These are phyloP conservation scores for Kryphioiulus occultus DNA, from an alignment of 2,888 invertebrate species.

Conservation along the genomic window DNA sequence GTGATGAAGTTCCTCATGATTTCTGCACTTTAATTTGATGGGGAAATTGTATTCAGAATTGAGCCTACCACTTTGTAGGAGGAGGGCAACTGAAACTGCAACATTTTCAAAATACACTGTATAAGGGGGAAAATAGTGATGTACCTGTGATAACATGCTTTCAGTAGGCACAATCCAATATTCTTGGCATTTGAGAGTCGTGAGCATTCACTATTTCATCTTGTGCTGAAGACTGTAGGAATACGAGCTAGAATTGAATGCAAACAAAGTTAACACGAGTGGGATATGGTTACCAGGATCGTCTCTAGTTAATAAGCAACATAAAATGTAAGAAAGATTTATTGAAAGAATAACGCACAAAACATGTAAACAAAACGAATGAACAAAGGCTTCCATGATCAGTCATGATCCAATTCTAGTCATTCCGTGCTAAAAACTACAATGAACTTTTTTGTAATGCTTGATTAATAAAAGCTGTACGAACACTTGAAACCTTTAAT, in stretches of 20 bases:
- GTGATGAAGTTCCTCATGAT: conserved; percentile 83
- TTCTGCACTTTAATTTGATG: conserved; percentile 73
- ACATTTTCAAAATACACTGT: too few relatives aligned
- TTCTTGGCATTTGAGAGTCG: conserved; percentile 78
- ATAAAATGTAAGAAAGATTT: conserved; percentile 35
- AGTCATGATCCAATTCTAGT: neutral
- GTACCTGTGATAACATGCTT: too few relatives aligned
- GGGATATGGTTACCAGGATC: neutral
- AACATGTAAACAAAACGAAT: conserved; percentile 20
- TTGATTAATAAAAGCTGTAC: neutral
- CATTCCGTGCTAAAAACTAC: neutral
- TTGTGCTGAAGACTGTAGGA: conserved; percentile 75
- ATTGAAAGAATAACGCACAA: conserved; percentile 25
- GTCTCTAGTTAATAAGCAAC: neutral
- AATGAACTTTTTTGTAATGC: neutral
- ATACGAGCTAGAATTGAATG: too few relatives aligned
- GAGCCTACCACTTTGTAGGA: conserved; percentile 69
- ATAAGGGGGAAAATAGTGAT: too few relatives aligned
- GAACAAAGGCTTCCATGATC: neutral
- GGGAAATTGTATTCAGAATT: conserved; percentile 69
- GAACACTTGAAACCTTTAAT: neutral
- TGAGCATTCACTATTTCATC: conserved; percentile 69
- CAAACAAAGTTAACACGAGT: neutral
- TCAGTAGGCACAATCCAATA: conserved; percentile 70
- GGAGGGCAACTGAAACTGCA: conserved; percentile 58